These are phyloP conservation scores for Myodes glareolus DNA, from an alignment of 2,113 vertebrate species.

Conservation along the genomic window DNA sequence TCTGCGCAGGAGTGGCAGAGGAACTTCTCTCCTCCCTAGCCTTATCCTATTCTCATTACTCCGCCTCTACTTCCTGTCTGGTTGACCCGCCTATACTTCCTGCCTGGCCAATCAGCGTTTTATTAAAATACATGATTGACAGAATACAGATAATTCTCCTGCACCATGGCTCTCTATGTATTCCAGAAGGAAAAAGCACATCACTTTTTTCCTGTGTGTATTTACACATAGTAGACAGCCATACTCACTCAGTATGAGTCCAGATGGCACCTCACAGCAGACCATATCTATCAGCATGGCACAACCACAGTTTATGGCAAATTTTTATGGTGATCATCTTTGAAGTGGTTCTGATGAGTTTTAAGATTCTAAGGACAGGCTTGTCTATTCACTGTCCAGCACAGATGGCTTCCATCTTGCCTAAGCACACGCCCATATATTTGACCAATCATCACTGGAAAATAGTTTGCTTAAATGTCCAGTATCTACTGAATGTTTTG, in stretches of 20 bases:
- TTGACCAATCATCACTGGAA: not conserved
- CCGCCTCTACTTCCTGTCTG: too few species aligned
- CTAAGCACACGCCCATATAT: not conserved
- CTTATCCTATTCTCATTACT: too few species aligned
- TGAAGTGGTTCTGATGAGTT: not conserved
- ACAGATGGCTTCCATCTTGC: not conserved
- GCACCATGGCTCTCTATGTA: not conserved
- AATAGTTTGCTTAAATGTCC: not conserved
- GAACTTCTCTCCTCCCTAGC: too few species aligned
- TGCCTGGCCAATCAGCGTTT: too few species aligned
- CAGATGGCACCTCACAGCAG: not conserved
- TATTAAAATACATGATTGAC: too few species aligned
- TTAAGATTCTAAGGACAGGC: not conserved
- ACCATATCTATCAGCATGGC: not conserved
- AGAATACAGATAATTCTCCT: too few species aligned
- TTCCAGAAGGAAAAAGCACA: not conserved
- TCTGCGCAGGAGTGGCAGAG: too few species aligned
- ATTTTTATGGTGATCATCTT: not conserved
- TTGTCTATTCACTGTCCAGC: not conserved
- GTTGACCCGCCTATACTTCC: too few species aligned
- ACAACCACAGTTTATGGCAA: not conserved
- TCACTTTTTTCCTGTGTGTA: not conserved
- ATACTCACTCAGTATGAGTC: not conserved
- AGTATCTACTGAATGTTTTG: not conserved
- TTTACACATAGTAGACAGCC: not conserved